A percentile compares a stretch with the other conserved stretches of the same genome.
Evolutionary conservation across 2,113 vertebrate species (phyloP).

Genomic region (Dendropsophus ebraccatus): DNA sequence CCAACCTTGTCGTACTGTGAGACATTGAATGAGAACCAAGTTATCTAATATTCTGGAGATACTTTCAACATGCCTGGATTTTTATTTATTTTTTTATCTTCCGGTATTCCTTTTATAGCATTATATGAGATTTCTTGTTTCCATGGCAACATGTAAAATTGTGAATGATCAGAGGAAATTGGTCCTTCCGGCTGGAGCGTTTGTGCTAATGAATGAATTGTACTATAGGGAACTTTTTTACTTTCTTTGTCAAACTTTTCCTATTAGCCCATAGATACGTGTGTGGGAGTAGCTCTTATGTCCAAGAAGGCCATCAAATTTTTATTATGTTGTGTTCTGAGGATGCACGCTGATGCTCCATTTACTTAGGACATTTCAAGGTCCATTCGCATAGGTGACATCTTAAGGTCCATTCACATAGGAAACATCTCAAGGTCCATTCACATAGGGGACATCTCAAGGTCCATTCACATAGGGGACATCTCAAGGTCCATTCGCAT

Average conservation of each 20-base stretch:
- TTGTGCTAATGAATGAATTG: constrained; percentile 28
- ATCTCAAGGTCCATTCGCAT: too few relatives aligned
- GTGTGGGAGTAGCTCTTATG: not conserved
- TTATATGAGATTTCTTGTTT: not conserved
- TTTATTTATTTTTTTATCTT: not conserved
- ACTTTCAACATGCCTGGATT: not conserved
- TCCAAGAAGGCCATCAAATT: too few relatives aligned
- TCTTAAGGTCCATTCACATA: too few relatives aligned
- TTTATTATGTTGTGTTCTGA: too few relatives aligned
- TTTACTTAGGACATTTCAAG: too few relatives aligned
- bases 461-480: too few relatives aligned
- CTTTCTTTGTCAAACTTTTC: not conserved
- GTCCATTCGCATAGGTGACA: too few relatives aligned
- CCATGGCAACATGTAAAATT: constrained; percentile 30
- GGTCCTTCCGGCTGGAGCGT: not conserved
- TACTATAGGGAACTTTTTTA: not conserved
- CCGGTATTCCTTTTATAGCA: constrained; percentile 9
- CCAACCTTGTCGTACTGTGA: not conserved
- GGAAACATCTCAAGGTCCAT: too few relatives aligned
- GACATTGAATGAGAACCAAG: not conserved
- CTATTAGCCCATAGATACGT: not conserved
- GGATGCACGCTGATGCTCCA: too few relatives aligned
- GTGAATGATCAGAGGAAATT: constrained; percentile 33
- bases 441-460: too few relatives aligned
- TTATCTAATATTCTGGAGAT: not conserved